Base-by-base conservation (phyloP, 2,888 invertebrate species). In the Crossocerus cetratus region DNA sequence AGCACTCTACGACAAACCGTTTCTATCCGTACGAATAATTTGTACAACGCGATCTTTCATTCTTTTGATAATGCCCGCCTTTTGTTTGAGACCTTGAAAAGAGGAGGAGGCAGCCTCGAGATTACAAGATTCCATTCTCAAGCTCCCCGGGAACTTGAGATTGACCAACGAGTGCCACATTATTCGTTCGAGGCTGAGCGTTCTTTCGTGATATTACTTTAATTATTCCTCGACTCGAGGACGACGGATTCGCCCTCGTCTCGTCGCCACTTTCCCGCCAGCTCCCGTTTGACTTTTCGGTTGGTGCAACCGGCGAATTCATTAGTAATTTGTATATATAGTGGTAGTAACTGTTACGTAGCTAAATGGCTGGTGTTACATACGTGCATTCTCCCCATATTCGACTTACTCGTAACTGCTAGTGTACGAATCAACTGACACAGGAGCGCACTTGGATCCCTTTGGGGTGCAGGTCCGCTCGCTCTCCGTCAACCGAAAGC, bases 311-410 rank as follows among this genome's bases (percentile, higher is more conserved):
- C 84, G 83, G 84, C 74, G 74, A 77, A 76, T 70, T 75, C 80
- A 75, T 84, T 86, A 88, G 84, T 77, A 84, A 86, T 85, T 86
- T 89, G 88, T 89, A 88, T 77, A 89, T 88, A 89, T 88, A 89
- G 80, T 61, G 65, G 72, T 88, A 88, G 87, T 86, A 68, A 88
- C 82, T 87, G 89, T 89, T 89, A 87, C 83, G 83, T 89, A 89
- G 89, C 75, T 84, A 85, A 85, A 85, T 87, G 86, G 85, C 88
- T 85, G 85, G 83, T 89, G 88, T 88, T 86, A 76, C 80, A 76
- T 69, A 72, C 70, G 69, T 73, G 65, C 78, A 62, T 85, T 85
- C 80, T 86, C 84, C 84, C 77, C 62, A 78, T 86, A 86, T 77
- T 83, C 77, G 69, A 80, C 81, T 79, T 77, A 77, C 65, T 66